These are phyloP conservation scores for Malurus cyaneus DNA, from an alignment of 2,113 vertebrate genomes.

Conservation along the genomic window DNA sequence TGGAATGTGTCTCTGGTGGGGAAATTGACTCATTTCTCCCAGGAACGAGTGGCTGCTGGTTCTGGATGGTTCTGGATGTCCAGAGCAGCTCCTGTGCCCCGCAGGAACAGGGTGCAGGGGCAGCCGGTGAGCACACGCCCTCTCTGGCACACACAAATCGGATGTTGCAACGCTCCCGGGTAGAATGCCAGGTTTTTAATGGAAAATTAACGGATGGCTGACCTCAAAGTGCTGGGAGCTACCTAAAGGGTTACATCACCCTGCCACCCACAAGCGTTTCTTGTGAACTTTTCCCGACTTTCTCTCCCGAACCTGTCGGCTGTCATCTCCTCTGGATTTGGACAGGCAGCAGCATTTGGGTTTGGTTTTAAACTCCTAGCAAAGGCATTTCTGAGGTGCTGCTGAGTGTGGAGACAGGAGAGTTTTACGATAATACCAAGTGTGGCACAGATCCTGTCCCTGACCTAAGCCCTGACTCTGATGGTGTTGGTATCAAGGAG, in stretches of 20 bases:
- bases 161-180: neutral
- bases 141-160: neutral
- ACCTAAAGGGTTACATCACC: slow-evolving; percentile 46
- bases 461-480: neutral
- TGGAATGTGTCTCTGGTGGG: neutral
- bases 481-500: neutral
- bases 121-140: neutral
- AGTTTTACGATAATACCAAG: fast-evolving
- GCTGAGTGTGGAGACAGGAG: neutral
- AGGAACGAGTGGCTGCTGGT: neutral
- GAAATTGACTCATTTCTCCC: slow-evolving; percentile 28
- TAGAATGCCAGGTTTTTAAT: slow-evolving; percentile 28
- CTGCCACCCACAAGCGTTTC: neutral
- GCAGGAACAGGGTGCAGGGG: neutral
- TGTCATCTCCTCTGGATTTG: slow-evolving; percentile 24
- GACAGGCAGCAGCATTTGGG: slow-evolving; percentile 12
- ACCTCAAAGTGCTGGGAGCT: slow-evolving; percentile 9
- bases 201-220: slow-evolving; percentile 14
- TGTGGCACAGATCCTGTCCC: neutral
- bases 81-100: neutral
- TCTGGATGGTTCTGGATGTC: neutral
- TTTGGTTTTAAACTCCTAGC: neutral
- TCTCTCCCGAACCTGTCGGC: neutral
- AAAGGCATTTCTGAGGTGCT: slow-evolving; percentile 1
- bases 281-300: slow-evolving; percentile 42